Conservation (phyloP, 2,113 vertebrate genomes). For the Poeciliopsis prolifica region DNA sequence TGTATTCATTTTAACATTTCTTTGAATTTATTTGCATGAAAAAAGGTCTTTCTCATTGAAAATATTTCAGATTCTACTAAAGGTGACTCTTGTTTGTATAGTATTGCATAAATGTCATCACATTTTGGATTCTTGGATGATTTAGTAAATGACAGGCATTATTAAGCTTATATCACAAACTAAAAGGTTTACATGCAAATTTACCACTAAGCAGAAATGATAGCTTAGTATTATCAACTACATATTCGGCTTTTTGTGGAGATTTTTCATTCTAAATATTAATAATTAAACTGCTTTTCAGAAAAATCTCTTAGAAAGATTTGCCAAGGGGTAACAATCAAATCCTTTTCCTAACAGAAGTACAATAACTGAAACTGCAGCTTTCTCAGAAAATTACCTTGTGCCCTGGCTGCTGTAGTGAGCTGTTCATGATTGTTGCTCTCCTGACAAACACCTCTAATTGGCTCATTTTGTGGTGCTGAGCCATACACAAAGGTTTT, state of each 20-base stretch:
- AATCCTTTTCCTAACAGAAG: not conserved
- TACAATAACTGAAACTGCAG: not conserved
- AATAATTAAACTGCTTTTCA: not conserved
- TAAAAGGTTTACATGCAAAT: not conserved
- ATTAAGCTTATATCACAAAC: not conserved
- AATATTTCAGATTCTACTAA: not conserved
- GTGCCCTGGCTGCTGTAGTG: not conserved
- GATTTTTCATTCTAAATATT: not conserved
- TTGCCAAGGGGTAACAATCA: not conserved
- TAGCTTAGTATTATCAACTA: not conserved
- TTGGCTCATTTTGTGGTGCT: slow-evolving; percentile 52
- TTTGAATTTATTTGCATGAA: not conserved
- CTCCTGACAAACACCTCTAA: slow-evolving; percentile 58
- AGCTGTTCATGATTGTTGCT: slow-evolving; percentile 41
- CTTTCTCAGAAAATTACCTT: slow-evolving; percentile 1
- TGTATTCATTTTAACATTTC: not conserved
- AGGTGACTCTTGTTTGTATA: not conserved
- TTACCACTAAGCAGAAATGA: not conserved
- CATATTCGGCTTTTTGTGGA: not conserved
- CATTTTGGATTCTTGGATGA: not conserved
- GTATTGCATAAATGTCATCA: not conserved
- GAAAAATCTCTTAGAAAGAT: not conserved
- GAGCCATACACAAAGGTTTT: slow-evolving; percentile 44
- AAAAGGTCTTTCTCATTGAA: not conserved
- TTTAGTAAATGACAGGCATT: not conserved